Percentiles rank a stretch among this genome's conserved stretches.
Conservation (phyloP, 2,888 invertebrate genomes). For the Hypomecis punctinalis region DNA sequence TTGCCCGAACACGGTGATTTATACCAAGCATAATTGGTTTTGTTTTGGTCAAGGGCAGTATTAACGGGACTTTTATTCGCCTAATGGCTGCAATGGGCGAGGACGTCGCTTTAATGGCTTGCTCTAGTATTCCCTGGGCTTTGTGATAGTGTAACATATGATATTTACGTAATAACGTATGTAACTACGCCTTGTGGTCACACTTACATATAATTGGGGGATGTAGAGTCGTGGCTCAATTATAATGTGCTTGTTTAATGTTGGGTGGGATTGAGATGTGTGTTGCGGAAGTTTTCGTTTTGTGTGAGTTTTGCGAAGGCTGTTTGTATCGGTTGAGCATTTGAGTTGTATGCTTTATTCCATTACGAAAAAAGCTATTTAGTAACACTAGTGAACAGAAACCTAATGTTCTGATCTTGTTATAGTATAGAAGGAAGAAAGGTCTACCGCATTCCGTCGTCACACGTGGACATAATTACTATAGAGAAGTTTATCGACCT, state of each 20-base stretch:
- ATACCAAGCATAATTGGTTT: conserved; percentile 76
- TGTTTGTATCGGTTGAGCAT: no score
- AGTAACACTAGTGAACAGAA: no score
- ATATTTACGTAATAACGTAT: conserved; percentile 25
- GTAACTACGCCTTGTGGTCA: conserved; percentile 15
- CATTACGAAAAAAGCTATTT: no score
- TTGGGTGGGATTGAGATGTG: conserved; percentile 2
- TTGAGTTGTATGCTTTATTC: no score
- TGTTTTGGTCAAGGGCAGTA: conserved; percentile 72
- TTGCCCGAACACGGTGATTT: conserved; percentile 60
- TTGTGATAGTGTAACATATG: conserved; percentile 29
- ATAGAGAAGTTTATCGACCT: no score
- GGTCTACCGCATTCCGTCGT: no score
- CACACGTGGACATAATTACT: no score
- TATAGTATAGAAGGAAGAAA: no score
- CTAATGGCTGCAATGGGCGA: conserved; percentile 68
- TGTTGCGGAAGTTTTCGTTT: conserved; percentile 4
- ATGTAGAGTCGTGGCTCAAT: conserved; percentile 14
- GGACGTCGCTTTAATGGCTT: conserved; percentile 60
- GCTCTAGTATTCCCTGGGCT: conserved; percentile 45
- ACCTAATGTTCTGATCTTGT: no score
- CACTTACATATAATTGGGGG: conserved; percentile 20
- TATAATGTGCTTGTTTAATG: conserved; percentile 15
- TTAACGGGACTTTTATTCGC: conserved; percentile 72
- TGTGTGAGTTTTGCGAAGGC: neutral